Base-by-base conservation (phyloP, 2,888 invertebrate genomes). In the Phrixothrix hirtus region DNA sequence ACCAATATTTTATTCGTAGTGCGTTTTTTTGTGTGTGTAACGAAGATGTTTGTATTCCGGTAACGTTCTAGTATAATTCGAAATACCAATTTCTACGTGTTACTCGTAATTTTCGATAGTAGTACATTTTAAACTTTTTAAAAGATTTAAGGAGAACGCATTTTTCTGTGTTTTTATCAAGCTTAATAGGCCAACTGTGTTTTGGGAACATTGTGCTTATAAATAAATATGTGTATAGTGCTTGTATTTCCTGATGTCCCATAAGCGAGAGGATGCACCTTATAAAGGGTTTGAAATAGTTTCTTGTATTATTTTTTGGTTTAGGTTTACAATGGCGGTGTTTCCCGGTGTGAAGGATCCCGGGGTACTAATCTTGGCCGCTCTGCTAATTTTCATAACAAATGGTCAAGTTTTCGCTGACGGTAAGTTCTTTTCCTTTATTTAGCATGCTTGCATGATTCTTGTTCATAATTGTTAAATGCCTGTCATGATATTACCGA, bases 391-490 rank as follows among this genome's bases (percentile, higher is more conserved):
- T 56, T 66, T 75, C 35, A 62, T 75, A 48, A 62, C 70, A 46
- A 68, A 67, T 48, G 71, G 72, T 59, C 74, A 74, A 65, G 74
- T 72, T 58, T 69, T 75, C 67, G 72, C 73, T 55, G 74, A 70
- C 61, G 75, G 75, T 75, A 65, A 75, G 75, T 75, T 43, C 57
- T 15, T 62, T 68, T 62, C 55, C 55, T 41, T 51, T 55, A 42
- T 50, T 55, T 39, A 39, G 62, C 62, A 61, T 59, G 62, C 42
- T 60, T 59, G 63, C 65, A 64, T 67, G 65, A 44, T 49, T 49
- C 45, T 41, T 57, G 55, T 62, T 57, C 52, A 62, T 62, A 44
- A 60, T 43, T 50, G 52, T 57, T 54, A 63, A 61, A 62, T 62
- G 51, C 45, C 51, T 51, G 45, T 51, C 44, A 51, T 34, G 44